Conservation (phyloP, 2,888 invertebrate genomes). For the Pristionchus fissidentatus region DNA sequence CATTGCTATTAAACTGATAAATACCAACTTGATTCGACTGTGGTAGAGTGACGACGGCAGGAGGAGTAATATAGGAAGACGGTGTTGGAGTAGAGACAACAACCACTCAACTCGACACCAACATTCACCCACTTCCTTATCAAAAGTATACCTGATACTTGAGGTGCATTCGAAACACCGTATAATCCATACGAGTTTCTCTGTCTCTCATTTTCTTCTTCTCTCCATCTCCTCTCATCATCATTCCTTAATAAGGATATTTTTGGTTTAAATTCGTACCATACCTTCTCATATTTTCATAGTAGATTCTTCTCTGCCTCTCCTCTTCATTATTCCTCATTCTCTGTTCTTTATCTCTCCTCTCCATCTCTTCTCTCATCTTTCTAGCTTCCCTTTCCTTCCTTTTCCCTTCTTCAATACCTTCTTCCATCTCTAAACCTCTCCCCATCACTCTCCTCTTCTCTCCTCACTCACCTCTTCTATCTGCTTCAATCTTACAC, state of each 20-base stretch:
- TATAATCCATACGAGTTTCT: no score
- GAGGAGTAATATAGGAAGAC: conserved; percentile 43
- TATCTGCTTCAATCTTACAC: not conserved
- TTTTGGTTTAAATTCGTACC: not conserved
- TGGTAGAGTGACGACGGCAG: conserved; percentile 1
- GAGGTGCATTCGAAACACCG: not conserved
- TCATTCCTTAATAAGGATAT: not conserved
- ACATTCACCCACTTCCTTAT: not conserved
- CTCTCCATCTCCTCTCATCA: not conserved
- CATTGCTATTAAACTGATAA: no score
- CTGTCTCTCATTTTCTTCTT: not conserved
- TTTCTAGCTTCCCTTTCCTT: conserved; percentile 1
- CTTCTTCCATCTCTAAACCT: not conserved
- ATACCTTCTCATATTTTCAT: not conserved
- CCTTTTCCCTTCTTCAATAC: not conserved
- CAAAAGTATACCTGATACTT: not conserved
- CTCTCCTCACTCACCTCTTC: not conserved
- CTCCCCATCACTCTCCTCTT: not conserved
- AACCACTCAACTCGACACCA: not conserved
- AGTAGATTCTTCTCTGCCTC: not conserved
- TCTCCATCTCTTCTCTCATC: conserved; percentile 2
- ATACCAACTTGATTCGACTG: conserved; percentile 10
- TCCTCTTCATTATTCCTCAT: not conserved
- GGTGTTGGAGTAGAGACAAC: conserved; percentile 24
- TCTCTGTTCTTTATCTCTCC: not conserved